A percentile compares a stretch with the other conserved stretches of the same genome.
These are phyloP conservation scores for Theristus sp. DNA, from an alignment of 2,888 invertebrate genomes.

Conservation along the genomic window DNA sequence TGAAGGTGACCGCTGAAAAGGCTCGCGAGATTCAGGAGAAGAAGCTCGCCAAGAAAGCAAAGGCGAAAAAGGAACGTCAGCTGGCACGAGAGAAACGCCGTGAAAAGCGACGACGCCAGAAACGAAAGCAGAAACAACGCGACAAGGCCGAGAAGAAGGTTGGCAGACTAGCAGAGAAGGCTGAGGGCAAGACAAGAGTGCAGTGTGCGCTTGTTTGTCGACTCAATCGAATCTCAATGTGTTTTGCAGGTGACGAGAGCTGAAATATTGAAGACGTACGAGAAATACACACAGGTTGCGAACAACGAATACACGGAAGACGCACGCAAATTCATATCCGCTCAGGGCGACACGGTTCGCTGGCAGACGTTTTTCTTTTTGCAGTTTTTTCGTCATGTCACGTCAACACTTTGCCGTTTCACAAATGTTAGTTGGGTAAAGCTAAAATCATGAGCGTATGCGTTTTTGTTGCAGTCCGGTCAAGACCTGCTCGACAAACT, in stretches of 20 bases:
- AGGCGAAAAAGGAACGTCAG: not conserved
- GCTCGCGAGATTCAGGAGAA: conserved; percentile 6
- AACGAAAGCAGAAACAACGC: not conserved
- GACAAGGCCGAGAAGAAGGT: not conserved
- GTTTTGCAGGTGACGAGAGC: not conserved
- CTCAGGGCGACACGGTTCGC: conserved; percentile 3
- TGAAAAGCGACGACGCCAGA: not conserved
- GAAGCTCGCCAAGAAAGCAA: conserved; percentile 1
- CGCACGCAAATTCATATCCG: not conserved
- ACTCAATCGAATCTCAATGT: too few relatives aligned
- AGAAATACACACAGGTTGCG: not conserved
- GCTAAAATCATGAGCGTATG: too few relatives aligned
- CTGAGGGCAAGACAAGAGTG: too few relatives aligned
- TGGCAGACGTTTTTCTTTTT: too few relatives aligned
- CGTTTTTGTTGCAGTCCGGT: conserved; percentile 5
- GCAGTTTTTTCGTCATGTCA: too few relatives aligned
- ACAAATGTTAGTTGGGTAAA: too few relatives aligned
- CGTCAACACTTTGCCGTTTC: too few relatives aligned
- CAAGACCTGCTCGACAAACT: not conserved
- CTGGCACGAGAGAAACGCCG: not conserved
- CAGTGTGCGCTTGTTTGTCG: too few relatives aligned
- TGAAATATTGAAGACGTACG: not conserved
- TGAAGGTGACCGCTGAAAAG: conserved; percentile 3
- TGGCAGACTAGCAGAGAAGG: too few relatives aligned
- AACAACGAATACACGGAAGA: conserved; percentile 5